Conservation (phyloP, 2,797 vertebrate species). For the Alauda arvensis region DNA sequence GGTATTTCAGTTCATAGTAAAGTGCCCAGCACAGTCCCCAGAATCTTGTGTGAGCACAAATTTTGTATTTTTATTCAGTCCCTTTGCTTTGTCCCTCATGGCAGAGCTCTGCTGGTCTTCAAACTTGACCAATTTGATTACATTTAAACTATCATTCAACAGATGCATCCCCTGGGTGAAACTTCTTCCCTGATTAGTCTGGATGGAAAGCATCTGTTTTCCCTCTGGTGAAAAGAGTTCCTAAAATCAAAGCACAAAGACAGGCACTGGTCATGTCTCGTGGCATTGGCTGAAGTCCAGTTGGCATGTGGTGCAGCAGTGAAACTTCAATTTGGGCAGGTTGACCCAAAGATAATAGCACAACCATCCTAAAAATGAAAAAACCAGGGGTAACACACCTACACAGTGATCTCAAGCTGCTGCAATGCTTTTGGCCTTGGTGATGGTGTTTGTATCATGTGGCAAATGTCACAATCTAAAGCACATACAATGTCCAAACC, state of each 20-base stretch:
- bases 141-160: constrained; percentile 44
- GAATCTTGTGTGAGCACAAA: background rate
- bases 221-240: constrained; percentile 38
- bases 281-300: background rate
- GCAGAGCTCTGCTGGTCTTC: constrained; percentile 36
- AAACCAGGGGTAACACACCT: background rate
- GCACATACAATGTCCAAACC: background rate
- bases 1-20: constrained; percentile 13
- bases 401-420: background rate
- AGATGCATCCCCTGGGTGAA: constrained; percentile 43
- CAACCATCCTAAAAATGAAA: background rate
- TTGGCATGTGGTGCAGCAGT: background rate
- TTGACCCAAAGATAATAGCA: background rate
- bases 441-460: background rate
- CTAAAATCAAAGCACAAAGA: constrained; percentile 34
- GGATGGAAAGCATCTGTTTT: constrained; percentile 54
- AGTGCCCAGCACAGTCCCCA: background rate
- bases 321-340: background rate
- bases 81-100: background rate
- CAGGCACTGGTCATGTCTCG: background rate
- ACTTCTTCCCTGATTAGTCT: constrained; percentile 55
- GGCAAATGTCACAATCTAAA: background rate
- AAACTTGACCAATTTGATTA: constrained; percentile 48
- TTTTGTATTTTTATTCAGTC: constrained; percentile 3
- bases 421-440: background rate